Conservation (phyloP, 2,113 vertebrate species). For the Heterocephalus glaber region DNA sequence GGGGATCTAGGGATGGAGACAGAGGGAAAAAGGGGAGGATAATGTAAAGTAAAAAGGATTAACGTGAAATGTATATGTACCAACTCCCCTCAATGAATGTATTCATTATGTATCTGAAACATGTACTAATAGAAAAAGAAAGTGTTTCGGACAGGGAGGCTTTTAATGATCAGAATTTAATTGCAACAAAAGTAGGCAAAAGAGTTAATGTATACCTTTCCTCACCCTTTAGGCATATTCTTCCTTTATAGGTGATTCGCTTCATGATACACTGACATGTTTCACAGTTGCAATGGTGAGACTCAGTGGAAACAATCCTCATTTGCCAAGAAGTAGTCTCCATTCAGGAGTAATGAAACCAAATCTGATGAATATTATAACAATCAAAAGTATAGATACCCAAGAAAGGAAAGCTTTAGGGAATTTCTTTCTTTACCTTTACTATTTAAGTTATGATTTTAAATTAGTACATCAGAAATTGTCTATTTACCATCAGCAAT, state of each 20-base stretch:
- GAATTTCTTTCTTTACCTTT: neutral
- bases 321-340: neutral
- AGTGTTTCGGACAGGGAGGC: neutral
- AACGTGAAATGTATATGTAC: neutral
- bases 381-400: neutral
- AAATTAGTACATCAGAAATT: neutral
- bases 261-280: neutral
- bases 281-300: neutral
- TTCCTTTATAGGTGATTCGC: neutral
- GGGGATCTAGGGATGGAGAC: neutral
- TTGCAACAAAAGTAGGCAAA: neutral
- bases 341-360: neutral
- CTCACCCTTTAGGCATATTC: neutral
- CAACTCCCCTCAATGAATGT: neutral
- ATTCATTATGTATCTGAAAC: neutral
- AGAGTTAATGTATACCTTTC: neutral
- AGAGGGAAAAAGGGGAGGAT: neutral
- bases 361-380: neutral
- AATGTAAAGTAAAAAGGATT: neutral
- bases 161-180: constrained; percentile 1
- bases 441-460: neutral
- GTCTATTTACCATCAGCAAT: neutral
- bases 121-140: neutral
- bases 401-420: neutral
- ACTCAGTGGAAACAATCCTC: neutral